Evolutionary conservation across 1,140 invertebrate genomes (phyloP), one percentile per base, ranked within the genome.

Genomic region (Aphelenchoides fujianensis): DNA sequence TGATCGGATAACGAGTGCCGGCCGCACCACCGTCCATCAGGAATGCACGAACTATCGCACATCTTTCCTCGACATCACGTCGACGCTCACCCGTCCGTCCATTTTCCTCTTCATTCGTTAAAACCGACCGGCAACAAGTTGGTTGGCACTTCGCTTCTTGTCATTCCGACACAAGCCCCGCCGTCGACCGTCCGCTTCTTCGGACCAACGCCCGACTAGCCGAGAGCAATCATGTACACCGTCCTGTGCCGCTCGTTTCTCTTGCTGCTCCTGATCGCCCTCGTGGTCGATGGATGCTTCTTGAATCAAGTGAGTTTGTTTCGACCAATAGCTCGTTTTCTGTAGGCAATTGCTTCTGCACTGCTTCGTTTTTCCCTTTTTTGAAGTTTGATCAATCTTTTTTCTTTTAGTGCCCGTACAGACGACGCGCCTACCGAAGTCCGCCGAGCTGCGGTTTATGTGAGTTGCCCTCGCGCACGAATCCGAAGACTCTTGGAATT

Each of bases 261-360:
- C 12, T 48, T 48, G 41, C 41, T 48, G 41, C 12, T 48, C 23
- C 23, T 48, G 41, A 48, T 63, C 5, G 61, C 30, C 5, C 31
- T 19, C 32, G 32, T 32, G 61, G 23, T 23, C 30, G 19, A 19
- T 30, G 71, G 68, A 41, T 78, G 76, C 34, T 78, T 79, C 66
- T 72, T 48, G n/a, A n/a, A n/a, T n/a, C n/a, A n/a, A n/a, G n/a
- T n/a, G n/a, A n/a, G n/a, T n/a, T n/a, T n/a, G n/a, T n/a, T n/a
- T n/a, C n/a, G n/a, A n/a, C n/a, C n/a, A n/a, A n/a, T n/a, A n/a
- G n/a, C n/a, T n/a, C n/a, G n/a, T n/a, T n/a, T n/a, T n/a, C n/a
- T n/a, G n/a, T n/a, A n/a, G n/a, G n/a, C n/a, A n/a, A n/a, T n/a
- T n/a, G n/a, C n/a, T n/a, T n/a, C n/a, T n/a, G n/a, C n/a, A n/a